A percentile compares a stretch with the other conserved stretches of the same genome.
phyloP scores from a whole-genome alignment of 2,888 invertebrate species.

The Lathronympha strigana region DNA sequence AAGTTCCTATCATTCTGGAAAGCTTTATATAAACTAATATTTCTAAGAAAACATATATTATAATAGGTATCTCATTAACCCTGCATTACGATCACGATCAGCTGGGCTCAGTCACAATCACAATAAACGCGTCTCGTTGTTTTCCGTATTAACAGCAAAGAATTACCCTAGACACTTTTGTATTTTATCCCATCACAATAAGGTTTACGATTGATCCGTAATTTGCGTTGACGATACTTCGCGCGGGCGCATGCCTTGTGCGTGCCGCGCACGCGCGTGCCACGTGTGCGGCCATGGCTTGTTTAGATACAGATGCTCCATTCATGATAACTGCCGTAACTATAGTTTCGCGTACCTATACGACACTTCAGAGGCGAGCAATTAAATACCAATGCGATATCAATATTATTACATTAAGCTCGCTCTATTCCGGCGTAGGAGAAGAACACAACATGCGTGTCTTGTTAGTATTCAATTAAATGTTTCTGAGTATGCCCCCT shows the following conservation, averaged over 20 bases:
- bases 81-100: slow-evolving; percentile 24
- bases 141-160: neutral
- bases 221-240: slow-evolving; percentile 49
- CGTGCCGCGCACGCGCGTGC: slow-evolving; percentile 64
- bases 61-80: slow-evolving; percentile 12
- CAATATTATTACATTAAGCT: neutral
- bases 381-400: neutral
- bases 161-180: neutral
- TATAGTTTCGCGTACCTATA: slow-evolving; percentile 1
- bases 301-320: slow-evolving; percentile 33
- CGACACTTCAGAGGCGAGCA: neutral
- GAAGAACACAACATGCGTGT: neutral
- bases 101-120: slow-evolving; percentile 16
- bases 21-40: no score
- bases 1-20: neutral
- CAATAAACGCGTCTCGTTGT: slow-evolving; percentile 4
- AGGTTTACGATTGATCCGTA: neutral
- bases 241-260: slow-evolving; percentile 54
- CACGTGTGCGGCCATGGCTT: slow-evolving; percentile 35
- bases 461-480: neutral
- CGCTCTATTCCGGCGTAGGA: neutral
- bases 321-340: slow-evolving; percentile 25
- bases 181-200: neutral
- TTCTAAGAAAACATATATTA: neutral
- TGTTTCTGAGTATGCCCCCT: neutral